Evolutionary conservation across 2,888 invertebrate species (phyloP), one percentile per base, ranked within the genome.

Genomic region (Plagodis pulveraria): DNA sequence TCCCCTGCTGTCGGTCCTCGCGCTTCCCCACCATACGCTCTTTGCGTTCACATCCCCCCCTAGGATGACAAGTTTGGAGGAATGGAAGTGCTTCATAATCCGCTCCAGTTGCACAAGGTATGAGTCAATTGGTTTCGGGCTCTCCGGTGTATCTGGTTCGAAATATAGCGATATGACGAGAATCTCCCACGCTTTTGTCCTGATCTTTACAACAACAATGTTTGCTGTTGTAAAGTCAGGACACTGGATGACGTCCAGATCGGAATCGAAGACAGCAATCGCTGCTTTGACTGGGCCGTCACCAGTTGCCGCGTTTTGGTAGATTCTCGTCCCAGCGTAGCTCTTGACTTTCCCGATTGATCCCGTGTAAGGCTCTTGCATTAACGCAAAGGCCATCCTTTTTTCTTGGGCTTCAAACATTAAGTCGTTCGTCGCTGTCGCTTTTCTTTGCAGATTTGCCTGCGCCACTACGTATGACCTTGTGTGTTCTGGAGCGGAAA

Each of bases 211-310:
- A 2, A 46, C 46, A 8, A 46, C 35, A 2, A 46, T 46, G 11
- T 46, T 46, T 5, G 34, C 8, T 6, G 34, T 46, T 2, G 46
- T 46, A 11, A 34, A n/a, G 6, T 35, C 62, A 8, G 63, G 47
- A 38, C 58, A 60, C 35, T 56, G 47, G 45, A 64, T 57, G 6
- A 52, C 60, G 38, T 67, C 64, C 10, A 67, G 32, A 2, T 51
- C 10, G 0, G 11, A n/a, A 11, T 52, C 50, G 33, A 55, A 55
- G 12, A 44, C 56, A 6, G n/a, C 50, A 40, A 53, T 53, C 6
- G 56, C 56, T 12, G 61, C 61, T 12, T 62, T 62, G 6, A 54
- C 50, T 5, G 41, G 34, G 5, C 43, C 42, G 1, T 47, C 42
- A 22, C 46, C 55, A 11, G 2, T n/a, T 6, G 6, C 10, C 6